Base-by-base conservation (phyloP, 1,140 invertebrate genomes). In the Chrysoperla carnea region DNA sequence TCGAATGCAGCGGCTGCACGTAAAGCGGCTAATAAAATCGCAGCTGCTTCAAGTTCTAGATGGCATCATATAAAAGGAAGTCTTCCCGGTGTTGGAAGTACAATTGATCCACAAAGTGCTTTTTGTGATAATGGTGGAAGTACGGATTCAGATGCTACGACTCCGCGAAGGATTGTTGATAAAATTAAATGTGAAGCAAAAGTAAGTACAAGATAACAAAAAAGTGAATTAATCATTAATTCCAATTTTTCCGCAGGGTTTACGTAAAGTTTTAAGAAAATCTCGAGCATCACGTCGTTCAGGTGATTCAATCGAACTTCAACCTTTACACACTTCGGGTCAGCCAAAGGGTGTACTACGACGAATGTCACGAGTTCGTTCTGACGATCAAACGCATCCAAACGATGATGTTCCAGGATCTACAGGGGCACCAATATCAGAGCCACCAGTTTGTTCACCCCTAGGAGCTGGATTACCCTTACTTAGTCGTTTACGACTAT, bases 111-210 rank as follows among this genome's bases (percentile, higher is more conserved):
- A 4, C 8, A 12, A 9, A 12, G 31, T 12, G 31, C 3, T 6
- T 9, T 9, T 12, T 9, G 31, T 11, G 31, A 33, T 33, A 33
- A 33, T 33, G 31, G 31, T 33, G 17, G 2, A 23, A 33, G 31
- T 6, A 33, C 31, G 4, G 31, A 33, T 33, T 33, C 31, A 11
- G 31, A 33, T 33, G 31, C 31, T 9, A 33, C 8, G 4, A 33
- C 31, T 69, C 74, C 6, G 67, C 78, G 39, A 80, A 81, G 78
- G 48, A 81, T 89, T 39, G 82, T 88, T 0, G 80, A 84, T 47
- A 84, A 83, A 56, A 62, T 89, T 15, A 73, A 78, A 43, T 80
- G 76, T 54, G 84, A 90, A 62, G 85, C 87, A 1, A 86, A 84
- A 54, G 83, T 76, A 47, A 53, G 54, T 37, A 48, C 52, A n/a